These are phyloP conservation scores for Xyrauchen texanus DNA, from an alignment of 2,113 vertebrate genomes.

Conservation along the genomic window DNA sequence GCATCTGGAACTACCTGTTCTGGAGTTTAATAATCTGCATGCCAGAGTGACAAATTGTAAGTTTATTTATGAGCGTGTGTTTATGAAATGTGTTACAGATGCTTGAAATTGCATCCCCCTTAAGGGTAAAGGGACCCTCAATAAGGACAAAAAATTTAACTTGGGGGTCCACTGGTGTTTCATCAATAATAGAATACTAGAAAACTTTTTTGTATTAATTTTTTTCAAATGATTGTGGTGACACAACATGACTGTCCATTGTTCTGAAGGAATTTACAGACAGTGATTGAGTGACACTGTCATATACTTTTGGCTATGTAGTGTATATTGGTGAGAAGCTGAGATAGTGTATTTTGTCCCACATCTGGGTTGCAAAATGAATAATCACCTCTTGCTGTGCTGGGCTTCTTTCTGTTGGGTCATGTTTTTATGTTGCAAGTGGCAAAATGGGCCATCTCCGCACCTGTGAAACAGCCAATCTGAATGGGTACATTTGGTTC, in stretches of 20 bases:
- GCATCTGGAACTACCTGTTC: not conserved
- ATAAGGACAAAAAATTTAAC: too few relatives aligned
- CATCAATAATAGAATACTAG: too few relatives aligned
- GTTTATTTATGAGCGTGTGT: not conserved
- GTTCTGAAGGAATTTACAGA: too few relatives aligned
- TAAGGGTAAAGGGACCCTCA: too few relatives aligned
- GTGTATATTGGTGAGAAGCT: too few relatives aligned
- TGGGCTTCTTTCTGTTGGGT: constrained; percentile 17
- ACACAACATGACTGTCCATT: too few relatives aligned
- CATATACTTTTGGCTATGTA: too few relatives aligned
- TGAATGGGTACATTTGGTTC: not conserved
- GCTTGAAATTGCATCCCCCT: too few relatives aligned
- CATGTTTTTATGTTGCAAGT: not conserved
- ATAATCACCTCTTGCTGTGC: constrained; percentile 1
- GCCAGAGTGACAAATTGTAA: not conserved
- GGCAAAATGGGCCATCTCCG: not conserved
- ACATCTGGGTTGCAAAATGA: not conserved
- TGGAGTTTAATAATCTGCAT: not conserved
- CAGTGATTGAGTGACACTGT: too few relatives aligned
- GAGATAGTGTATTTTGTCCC: not conserved
- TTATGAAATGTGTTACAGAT: not conserved
- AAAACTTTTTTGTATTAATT: too few relatives aligned
- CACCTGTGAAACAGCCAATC: not conserved
- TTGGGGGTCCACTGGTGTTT: too few relatives aligned
- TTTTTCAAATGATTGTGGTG: too few relatives aligned